Evolutionary conservation across 2,888 invertebrate species (phyloP), one percentile per base, ranked within the genome.

Genomic region (Dendrolimus pini): DNA sequence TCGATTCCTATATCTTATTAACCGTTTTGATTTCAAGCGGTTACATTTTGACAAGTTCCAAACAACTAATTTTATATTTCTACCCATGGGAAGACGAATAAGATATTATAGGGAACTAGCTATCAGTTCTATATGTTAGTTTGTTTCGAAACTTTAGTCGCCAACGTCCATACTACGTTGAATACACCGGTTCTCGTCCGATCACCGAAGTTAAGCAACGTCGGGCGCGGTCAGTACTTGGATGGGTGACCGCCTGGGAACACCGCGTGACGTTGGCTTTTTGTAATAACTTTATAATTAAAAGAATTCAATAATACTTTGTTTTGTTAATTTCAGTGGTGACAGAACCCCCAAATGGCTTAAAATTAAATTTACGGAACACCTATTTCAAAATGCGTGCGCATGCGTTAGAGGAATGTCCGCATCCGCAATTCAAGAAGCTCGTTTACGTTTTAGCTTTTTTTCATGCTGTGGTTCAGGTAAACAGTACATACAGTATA

Each of bases 391-490:
- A 97, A 88, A 94, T 98, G 90, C 92, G 94, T 0, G 80, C 93
- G n/a, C 93, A 94, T 62, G 92, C 93, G 0, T 87, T 98, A 53
- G 94, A 95, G 7, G 92, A 93, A 10, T 97, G 97, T 75, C 72
- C 86, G 0, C 97, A 98, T 80, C 87, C 92, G 0, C 92, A 94
- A n/a, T 98, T 95, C 86, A 95, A 94, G 69, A 92, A 96, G 47
- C 89, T 98, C 0, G 93, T 97, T 53, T 98, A 96, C 77, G 97
- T 97, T 1, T 89, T 98, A 54, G 96, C 97, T 0, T 98, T 98
- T 89, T 98, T 98, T 89, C 98, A 98, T 79, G 98, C 97, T 9
- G 97, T 98, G 0, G 95, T 98, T 0, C 96, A 96, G 91, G 95
- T 94, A 63, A 56, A 8, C 14, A n/a, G 42, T 6, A 10, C 14